A percentile compares a stretch with the other conserved stretches of the same genome.
Evolutionary conservation across 1,140 invertebrate genomes (phyloP).

Genomic region (Conus ventricosus): DNA sequence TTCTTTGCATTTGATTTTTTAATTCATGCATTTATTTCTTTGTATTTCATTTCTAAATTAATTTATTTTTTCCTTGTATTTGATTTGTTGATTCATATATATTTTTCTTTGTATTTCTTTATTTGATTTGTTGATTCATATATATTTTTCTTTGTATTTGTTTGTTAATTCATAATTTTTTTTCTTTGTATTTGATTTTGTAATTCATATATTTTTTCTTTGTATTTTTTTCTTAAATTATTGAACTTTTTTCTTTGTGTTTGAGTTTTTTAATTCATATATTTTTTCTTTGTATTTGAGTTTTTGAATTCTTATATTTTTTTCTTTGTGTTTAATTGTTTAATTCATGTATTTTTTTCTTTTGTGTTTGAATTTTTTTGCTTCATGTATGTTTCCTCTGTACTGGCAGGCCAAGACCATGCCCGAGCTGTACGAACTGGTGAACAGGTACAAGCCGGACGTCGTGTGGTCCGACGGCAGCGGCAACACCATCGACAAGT

Average conservation of each 20-base stretch:
- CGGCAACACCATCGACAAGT: conserved; percentile 73
- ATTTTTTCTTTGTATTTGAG: background rate
- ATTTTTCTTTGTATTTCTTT: no score
- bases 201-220: no score
- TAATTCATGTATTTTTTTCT: background rate
- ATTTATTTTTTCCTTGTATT: no score
- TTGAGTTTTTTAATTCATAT: background rate
- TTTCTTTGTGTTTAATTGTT: background rate
- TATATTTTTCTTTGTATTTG: no score
- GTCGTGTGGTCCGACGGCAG: conserved; percentile 95
- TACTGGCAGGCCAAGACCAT: conserved; percentile 61
- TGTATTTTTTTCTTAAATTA: no score
- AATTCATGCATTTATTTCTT: no score
- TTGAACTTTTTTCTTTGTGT: background rate
- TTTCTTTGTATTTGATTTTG: no score
- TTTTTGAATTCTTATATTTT: background rate
- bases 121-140: no score
- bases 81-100: no score
- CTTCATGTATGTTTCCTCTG: background rate
- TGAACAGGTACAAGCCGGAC: conserved; percentile 88
- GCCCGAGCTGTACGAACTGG: conserved; percentile 79
- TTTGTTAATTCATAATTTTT: no score
- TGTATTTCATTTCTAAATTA: no score
- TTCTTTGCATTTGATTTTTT: no score
- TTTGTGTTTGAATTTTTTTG: background rate